Percentiles rank a stretch among this genome's conserved stretches.
Conservation (phyloP, 35 echinoderm and acorn worm genomes). For the Heliocidaris erythrogramma region DNA sequence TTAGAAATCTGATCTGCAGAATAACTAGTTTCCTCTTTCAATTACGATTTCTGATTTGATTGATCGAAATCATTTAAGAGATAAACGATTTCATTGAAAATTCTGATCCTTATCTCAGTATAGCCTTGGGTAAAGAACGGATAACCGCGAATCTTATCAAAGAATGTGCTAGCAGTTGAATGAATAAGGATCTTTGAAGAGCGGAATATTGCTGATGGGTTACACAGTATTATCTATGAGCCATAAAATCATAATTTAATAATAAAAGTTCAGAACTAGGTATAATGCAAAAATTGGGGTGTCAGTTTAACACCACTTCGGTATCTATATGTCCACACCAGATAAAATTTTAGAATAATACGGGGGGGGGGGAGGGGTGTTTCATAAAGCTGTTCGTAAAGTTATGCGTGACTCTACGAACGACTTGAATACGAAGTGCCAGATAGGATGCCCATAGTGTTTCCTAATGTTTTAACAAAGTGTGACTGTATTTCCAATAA, state of each 20-base stretch:
- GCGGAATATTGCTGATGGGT: background rate
- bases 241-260: background rate
- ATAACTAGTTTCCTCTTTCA: background rate
- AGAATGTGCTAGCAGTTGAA: background rate
- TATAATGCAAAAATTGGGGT: too few relatives aligned
- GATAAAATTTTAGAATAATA: too few relatives aligned
- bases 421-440: too few relatives aligned
- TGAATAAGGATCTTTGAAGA: background rate
- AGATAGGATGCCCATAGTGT: too few relatives aligned
- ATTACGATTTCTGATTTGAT: background rate
- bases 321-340: too few relatives aligned
- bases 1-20: background rate
- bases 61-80: background rate
- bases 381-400: too few relatives aligned
- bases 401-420: too few relatives aligned
- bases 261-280: background rate
- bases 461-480: too few relatives aligned
- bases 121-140: background rate
- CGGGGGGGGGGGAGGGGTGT: too few relatives aligned
- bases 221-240: background rate
- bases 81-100: conserved; percentile 13
- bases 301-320: too few relatives aligned
- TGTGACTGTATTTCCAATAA: too few relatives aligned
- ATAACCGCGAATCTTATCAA: background rate
- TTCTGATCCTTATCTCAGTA: background rate